Base-by-base conservation (phyloP, 2,888 invertebrate species). In the Zygothrica quintamaculata region DNA sequence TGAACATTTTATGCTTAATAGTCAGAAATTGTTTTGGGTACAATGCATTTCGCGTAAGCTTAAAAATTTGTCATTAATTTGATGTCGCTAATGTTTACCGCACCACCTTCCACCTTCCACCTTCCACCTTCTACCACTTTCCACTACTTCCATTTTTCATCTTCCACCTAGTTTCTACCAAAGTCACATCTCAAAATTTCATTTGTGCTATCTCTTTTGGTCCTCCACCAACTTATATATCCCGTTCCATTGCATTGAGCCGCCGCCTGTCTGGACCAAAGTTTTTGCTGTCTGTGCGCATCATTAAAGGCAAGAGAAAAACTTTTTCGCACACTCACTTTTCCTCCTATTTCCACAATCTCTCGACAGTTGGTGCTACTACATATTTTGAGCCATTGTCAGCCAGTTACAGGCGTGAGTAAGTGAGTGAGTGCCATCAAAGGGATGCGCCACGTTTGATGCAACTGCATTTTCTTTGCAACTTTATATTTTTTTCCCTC, bases 51-150 rank as follows among this genome's bases (percentile, higher is more conserved):
- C 69, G 68, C 78, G 61, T 59, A 68, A 77, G 65, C 55, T 69
- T 57, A 51, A 61, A 73, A 85, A 79, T 82, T 73, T 79, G 84
- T 82, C 79, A 82, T 79, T 85, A 75, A 79, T 78, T 82, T 79
- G 48, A 65, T 82, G 79, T 62, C 79, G 86, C 79, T 78, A 79
- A 74, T 78, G 82, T 50, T 42, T 42, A 40, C 39, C 51, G 50
- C 55, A 25, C 31, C 15, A n/a, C 16, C 12, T 29, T 12, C 4
- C 18, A 29, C 26, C 1, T 22, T 9, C 34, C 8, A 36, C 22
- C 36, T 51, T 55, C 31, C 48, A 7, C 15, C 31, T n/a, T n/a
- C n/a, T n/a, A n/a, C n/a, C n/a, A n/a, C n/a, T n/a, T n/a, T n/a
- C n/a, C n/a, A n/a, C n/a, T n/a, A n/a, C 11, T 26, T 11, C 3